phyloP scores from a whole-genome alignment of 1,140 invertebrate genomes.

The Cyphomyrmex costatus region DNA sequence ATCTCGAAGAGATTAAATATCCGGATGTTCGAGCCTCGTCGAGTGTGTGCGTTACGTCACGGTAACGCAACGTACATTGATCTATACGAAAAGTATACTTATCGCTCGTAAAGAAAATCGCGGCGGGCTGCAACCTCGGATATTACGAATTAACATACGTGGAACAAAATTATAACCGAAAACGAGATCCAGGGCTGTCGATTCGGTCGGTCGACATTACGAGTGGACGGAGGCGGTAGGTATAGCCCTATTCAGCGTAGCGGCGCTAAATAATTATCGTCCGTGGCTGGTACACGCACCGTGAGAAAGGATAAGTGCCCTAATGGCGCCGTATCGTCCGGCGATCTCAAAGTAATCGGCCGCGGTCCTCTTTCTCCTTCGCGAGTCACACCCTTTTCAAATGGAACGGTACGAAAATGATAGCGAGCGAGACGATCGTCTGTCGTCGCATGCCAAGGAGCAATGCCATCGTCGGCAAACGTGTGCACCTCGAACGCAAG shows the following conservation, averaged over 20 bases:
- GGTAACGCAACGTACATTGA: background rate
- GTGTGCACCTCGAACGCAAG: conserved; percentile 53
- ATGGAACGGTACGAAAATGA: conserved; percentile 83
- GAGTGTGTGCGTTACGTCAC: background rate
- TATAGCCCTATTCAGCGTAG: background rate
- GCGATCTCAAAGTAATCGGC: conserved; percentile 81
- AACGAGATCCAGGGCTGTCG: background rate
- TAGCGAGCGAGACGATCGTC: conserved; percentile 78
- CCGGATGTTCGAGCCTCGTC: background rate
- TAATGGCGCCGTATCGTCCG: conserved; percentile 77
- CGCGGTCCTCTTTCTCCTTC: conserved; percentile 54
- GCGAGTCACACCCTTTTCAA: conserved; percentile 83
- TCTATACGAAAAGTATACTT: conserved; percentile 14
- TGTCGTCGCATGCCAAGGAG: conserved; percentile 84
- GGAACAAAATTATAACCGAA: conserved; percentile 5
- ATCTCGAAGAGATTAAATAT: conserved; percentile 14
- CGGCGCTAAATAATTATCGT: conserved; percentile 67
- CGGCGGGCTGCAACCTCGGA: background rate
- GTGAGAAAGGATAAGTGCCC: conserved; percentile 72
- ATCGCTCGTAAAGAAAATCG: conserved; percentile 27
- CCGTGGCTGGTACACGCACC: conserved; percentile 46
- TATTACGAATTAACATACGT: conserved; percentile 16
- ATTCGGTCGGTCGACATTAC: conserved; percentile 25
- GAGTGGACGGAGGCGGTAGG: conserved; percentile 19
- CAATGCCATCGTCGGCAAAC: conserved; percentile 77